phyloP scores from a whole-genome alignment of 2,113 vertebrate genomes.

The Galemys pyrenaicus region DNA sequence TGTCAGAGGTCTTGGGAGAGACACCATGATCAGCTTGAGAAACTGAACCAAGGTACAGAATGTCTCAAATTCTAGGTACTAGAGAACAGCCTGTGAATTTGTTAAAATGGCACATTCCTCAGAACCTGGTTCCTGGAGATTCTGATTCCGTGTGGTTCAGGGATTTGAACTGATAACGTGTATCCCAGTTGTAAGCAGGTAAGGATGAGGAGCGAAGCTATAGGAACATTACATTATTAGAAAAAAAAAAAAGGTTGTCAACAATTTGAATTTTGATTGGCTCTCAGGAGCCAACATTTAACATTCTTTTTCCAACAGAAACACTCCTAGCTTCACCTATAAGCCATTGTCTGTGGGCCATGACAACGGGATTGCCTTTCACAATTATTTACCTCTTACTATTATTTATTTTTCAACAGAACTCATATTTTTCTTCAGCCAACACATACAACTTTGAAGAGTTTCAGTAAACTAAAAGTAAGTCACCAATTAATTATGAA shows the following conservation, averaged over 20 bases:
- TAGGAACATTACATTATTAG: background rate
- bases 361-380: background rate
- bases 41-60: background rate
- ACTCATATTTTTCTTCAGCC: slow-evolving; percentile 18
- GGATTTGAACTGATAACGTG: background rate
- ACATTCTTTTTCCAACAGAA: slow-evolving; percentile 49
- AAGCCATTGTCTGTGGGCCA: background rate
- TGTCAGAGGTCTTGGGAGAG: background rate
- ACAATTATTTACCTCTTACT: background rate
- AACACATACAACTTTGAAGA: background rate
- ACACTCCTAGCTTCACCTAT: background rate
- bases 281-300: slow-evolving; percentile 5
- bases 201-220: background rate
- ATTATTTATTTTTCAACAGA: background rate
- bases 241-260: background rate
- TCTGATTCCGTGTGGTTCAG: background rate
- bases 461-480: background rate
- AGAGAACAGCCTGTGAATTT: background rate
- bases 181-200: background rate
- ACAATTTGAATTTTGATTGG: slow-evolving; percentile 23
- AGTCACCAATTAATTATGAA: background rate
- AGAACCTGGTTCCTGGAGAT: background rate
- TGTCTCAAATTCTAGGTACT: background rate
- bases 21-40: background rate
- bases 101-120: background rate